A percentile compares a stretch with the other conserved stretches of the same genome.
Evolutionary conservation across 2,113 vertebrate species (phyloP).

Genomic region (Plectropomus leopardus): DNA sequence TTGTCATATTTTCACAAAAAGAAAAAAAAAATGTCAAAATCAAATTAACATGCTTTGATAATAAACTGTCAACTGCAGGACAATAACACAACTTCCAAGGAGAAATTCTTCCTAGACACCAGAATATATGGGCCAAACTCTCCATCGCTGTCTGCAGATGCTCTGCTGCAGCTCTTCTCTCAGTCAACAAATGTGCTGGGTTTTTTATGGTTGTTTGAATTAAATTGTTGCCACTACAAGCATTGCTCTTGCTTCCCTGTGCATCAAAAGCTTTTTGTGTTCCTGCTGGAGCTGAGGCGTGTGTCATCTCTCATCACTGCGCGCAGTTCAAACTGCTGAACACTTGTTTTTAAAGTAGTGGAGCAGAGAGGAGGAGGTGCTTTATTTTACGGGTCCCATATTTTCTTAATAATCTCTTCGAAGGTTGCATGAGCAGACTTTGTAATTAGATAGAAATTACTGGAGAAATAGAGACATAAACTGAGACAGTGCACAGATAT

Average conservation of each 20-base stretch:
- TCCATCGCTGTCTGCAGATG: neutral
- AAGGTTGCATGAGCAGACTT: neutral
- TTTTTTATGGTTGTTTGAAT: slow-evolving; percentile 20
- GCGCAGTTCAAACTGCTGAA: neutral
- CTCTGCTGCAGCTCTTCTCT: slow-evolving; percentile 9
- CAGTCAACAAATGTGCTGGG: slow-evolving; percentile 9
- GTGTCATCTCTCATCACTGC: neutral
- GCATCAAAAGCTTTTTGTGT: slow-evolving; percentile 11
- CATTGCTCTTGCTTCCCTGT: slow-evolving; percentile 16
- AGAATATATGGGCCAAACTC: slow-evolving; percentile 8
- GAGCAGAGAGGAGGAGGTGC: neutral
- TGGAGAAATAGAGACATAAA: no score
- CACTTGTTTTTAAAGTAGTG: neutral
- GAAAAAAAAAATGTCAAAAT: neutral
- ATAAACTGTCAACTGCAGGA: neutral
- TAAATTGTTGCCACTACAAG: neutral
- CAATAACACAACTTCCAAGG: neutral
- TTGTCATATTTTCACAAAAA: neutral
- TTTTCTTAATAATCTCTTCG: neutral
- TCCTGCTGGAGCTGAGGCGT: neutral
- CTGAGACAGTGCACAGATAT: neutral
- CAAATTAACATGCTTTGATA: neutral
- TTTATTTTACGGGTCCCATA: neutral
- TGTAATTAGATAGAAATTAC: neutral
- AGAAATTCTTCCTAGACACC: slow-evolving; percentile 8